Base-by-base conservation (phyloP, 2,797 vertebrate species). In the Sebastes umbrosus region DNA sequence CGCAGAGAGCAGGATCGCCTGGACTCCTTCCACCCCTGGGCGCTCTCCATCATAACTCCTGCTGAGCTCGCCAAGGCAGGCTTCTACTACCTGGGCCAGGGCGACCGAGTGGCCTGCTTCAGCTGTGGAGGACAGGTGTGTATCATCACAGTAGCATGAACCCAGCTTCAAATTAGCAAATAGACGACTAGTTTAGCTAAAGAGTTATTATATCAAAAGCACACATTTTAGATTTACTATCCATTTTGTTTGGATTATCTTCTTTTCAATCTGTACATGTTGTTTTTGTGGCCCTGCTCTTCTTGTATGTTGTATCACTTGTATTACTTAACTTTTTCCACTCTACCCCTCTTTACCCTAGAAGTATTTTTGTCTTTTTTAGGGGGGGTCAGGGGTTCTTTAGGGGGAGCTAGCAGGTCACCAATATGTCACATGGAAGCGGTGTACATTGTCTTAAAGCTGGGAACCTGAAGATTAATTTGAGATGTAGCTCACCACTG, bases 21-120 rank as follows among this genome's bases (percentile, higher is more conserved):
- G 22, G 93, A 94, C 70, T 97, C 97, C 58, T 99, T 97, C 82
- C 95, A 95, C 7, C 85, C 92, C 0, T 99, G 99, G 98, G 95
- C 96, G 0, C 85, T 98, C 55, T 94, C 96, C 0, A 97, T 96
- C 84, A 94, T 99, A 75, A 96, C 96, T 0, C 97, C 98, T 0
- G 73, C 94, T 4, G 97, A 99, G 73, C 95, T 99, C 27, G 97
- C 97, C 68, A 99, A 96, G 92, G 98, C 99, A 5, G 99, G 98
- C 18, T 99, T 99, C 92, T 99, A 99, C 88, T 98, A 97, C 77
- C 34, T 97, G 77, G 97, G 97, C 9, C 97, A 96, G 72, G 97
- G 95, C 1, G 98, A 99, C 85, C 92, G 95, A 69, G 99, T 99
- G 82, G 97, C 97, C 72, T 99, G 99, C 87, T 99, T 99, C 91